A percentile compares a stretch with the other conserved stretches of the same genome.
phyloP scores from a whole-genome alignment of 2,888 invertebrate genomes.

The Coelopa pilipes region DNA sequence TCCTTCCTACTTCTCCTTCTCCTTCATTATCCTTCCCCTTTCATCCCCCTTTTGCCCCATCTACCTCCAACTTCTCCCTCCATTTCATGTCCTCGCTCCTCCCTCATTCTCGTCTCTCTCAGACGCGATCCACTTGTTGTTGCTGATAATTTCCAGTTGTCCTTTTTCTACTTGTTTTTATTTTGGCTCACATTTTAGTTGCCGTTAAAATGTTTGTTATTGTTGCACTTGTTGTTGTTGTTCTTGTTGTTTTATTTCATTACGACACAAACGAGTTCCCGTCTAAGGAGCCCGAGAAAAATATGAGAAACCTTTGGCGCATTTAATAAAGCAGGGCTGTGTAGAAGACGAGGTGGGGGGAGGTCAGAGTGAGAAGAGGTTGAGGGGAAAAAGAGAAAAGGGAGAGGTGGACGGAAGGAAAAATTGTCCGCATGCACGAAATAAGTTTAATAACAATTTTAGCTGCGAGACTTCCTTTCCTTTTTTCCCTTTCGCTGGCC shows the following conservation, averaged over 20 bases:
- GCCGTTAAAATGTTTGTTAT: not conserved
- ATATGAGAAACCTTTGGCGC: slow-evolving; percentile 29
- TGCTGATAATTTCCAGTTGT: too few relatives aligned
- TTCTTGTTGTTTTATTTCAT: slow-evolving; percentile 9
- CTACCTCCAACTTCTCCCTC: too few relatives aligned
- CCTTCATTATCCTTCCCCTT: too few relatives aligned
- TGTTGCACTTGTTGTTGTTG: slow-evolving; percentile 1
- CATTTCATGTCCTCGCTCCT: too few relatives aligned
- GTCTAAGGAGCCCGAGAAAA: slow-evolving; percentile 6
- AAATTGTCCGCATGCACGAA: slow-evolving; percentile 36
- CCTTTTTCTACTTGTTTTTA: too few relatives aligned
- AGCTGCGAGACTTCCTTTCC: slow-evolving; percentile 7
- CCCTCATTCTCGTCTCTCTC: too few relatives aligned
- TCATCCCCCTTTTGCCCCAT: too few relatives aligned
- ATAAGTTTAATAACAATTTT: slow-evolving; percentile 36
- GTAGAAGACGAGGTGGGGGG: not conserved
- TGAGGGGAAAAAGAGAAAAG: not conserved
- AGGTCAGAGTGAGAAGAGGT: too few relatives aligned
- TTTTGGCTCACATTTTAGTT: not conserved
- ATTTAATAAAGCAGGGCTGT: slow-evolving; percentile 21
- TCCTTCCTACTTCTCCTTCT: too few relatives aligned
- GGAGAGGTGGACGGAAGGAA: slow-evolving; percentile 28
- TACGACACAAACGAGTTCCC: slow-evolving; percentile 18
- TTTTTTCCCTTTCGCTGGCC: not conserved
- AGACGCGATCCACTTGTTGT: too few relatives aligned